Conservation (phyloP, 2,888 invertebrate genomes). For the Lithosia quadra region DNA sequence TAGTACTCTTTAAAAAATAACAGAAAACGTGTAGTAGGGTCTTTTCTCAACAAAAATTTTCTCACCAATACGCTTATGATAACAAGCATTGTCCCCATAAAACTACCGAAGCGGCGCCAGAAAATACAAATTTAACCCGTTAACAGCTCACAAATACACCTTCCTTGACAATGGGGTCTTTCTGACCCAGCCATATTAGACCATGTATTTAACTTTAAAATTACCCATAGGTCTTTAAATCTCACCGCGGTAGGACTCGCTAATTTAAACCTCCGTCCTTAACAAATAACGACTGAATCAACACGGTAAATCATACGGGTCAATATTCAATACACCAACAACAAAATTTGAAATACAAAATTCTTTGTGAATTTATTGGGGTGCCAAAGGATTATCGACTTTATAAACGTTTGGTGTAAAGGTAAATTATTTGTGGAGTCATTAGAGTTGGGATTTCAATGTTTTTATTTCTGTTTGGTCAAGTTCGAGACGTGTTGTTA, state of each 20-base stretch:
- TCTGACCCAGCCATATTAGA: conserved; percentile 47
- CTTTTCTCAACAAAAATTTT: conserved; percentile 17
- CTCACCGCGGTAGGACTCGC: conserved; percentile 81
- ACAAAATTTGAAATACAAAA: conserved; percentile 11
- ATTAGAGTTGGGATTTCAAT: conserved; percentile 71
- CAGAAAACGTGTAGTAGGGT: too few species aligned
- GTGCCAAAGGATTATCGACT: conserved; percentile 42
- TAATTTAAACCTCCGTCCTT: conserved; percentile 78
- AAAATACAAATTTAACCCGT: conserved; percentile 41
- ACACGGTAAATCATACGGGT: conserved; percentile 61
- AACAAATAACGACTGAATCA: conserved; percentile 73
- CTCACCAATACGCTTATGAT: conserved; percentile 23
- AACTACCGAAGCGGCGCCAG: conserved; percentile 44
- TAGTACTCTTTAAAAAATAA: too few species aligned
- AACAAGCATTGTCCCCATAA: conserved; percentile 20
- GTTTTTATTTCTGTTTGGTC: conserved; percentile 63
- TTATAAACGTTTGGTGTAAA: conserved; percentile 52
- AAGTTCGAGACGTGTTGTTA: conserved; percentile 47
- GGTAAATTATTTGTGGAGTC: conserved; percentile 70
- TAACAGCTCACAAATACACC: conserved; percentile 54
- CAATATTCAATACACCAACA: conserved; percentile 20
- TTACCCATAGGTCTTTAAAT: conserved; percentile 62
- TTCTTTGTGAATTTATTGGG: conserved; percentile 39
- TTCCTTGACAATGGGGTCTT: conserved; percentile 46
- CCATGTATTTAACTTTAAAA: conserved; percentile 43